Base-by-base conservation (phyloP, 1,140 invertebrate genomes). In the Belonocnema kinseyi region DNA sequence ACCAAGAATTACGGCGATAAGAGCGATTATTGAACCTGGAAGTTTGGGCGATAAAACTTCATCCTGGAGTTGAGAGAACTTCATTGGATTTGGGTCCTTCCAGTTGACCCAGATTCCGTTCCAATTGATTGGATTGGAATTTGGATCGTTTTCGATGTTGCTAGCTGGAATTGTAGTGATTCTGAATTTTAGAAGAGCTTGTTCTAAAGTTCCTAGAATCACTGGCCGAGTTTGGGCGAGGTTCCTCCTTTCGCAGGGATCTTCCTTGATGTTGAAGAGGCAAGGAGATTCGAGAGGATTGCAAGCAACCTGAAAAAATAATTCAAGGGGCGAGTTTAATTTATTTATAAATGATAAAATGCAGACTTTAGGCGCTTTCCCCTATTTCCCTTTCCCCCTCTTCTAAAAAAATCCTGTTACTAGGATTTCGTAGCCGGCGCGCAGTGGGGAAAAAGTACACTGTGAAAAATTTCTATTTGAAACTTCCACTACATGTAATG, bases 181-280 rank as follows among this genome's bases (percentile, higher is more conserved):
- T 71, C 90, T 89, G 73, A 92, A 93, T 61, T 90, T 82, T 7
- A 87, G 52, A 1, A 95, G 77, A 14, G 87, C 75, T 17, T 90
- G 81, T 82, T 93, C 85, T 33, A 96, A 77, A 16, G 84, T 85
- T 0, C 86, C 66, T 4, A 94, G 54, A 3, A 93, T 85, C 12
- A 88, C 71, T 5, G 93, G 93, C n/a, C 89, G 72, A 0, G 83
- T 56, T 0, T 84, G 74, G 11, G 93, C 94, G 33, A 97, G 85
- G 90, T 97, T 96, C 40, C 93, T 90, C 73, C 89, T 93, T 88
- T 97, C 96, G 84, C 96, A 97, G 0, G 96, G 96, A 91, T 97
- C 96, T 19, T 92, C 88, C 10, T 88, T 88, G 46, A 97, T 92
- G 83, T 97, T 94, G 87, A 95, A 97, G 0, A 97, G 87, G 84